Evolutionary conservation across 2,797 vertebrate genomes (phyloP).

Genomic region (Spea hammondii): DNA sequence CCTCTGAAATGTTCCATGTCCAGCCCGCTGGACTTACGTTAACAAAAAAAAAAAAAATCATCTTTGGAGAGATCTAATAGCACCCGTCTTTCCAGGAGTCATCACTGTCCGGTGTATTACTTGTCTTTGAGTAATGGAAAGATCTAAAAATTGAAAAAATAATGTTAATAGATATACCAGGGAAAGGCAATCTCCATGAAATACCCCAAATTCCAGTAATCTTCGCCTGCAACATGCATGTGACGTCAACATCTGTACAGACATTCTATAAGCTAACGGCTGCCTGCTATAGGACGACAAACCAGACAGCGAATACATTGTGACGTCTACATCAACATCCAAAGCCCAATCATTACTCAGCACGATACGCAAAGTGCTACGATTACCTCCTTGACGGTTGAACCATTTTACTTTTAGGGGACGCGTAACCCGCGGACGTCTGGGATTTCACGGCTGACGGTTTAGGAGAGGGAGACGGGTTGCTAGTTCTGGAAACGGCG

Average conservation of each 20-base stretch:
- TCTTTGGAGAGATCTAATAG: slow-evolving; percentile 70
- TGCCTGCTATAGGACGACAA: too few species aligned
- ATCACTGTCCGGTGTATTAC: slow-evolving; percentile 61
- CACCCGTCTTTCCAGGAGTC: slow-evolving; percentile 93
- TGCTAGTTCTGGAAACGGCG: slow-evolving; percentile 61
- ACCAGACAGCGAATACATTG: too few species aligned
- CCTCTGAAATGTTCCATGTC: slow-evolving; percentile 45
- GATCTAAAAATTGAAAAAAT: slow-evolving; percentile 66
- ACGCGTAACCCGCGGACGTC: slow-evolving; percentile 50
- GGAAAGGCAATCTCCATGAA: not conserved
- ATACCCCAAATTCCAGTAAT: too few species aligned
- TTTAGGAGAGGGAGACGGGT: slow-evolving; percentile 61
- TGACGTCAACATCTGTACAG: too few species aligned
- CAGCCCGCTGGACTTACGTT: slow-evolving; percentile 68
- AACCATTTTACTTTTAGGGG: slow-evolving; percentile 73
- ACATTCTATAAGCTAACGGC: too few species aligned
- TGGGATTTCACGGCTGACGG: slow-evolving; percentile 63
- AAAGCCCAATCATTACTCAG: too few species aligned
- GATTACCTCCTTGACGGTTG: slow-evolving; percentile 76
- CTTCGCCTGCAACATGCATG: too few species aligned
- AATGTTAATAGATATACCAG: not conserved
- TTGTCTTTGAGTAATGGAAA: slow-evolving; percentile 72
- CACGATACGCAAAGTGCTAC: not conserved
- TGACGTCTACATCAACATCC: too few species aligned
- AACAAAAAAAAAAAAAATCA: slow-evolving; percentile 13